Percentiles rank a stretch among this genome's conserved stretches.
Conservation (phyloP, 1,140 invertebrate species). For the Telenomus remus region DNA sequence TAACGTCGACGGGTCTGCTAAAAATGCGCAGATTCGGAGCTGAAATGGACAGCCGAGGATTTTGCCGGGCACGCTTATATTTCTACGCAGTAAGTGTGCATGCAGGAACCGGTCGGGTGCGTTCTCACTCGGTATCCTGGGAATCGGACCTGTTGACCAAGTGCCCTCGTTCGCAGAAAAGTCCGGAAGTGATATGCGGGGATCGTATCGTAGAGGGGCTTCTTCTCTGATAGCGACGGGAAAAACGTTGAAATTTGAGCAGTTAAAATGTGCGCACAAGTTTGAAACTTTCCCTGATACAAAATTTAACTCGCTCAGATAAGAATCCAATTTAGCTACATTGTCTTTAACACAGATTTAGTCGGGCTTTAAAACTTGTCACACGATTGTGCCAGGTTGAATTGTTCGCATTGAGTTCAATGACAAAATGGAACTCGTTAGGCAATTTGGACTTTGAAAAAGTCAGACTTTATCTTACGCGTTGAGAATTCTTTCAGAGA, state of each 20-base stretch:
- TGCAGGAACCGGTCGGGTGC: slow-evolving; percentile 70
- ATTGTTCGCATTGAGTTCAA: too few relatives aligned
- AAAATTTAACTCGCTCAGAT: slow-evolving; percentile 33
- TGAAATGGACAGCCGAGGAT: slow-evolving; percentile 30
- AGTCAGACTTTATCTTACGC: too few relatives aligned
- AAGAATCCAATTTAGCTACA: slow-evolving; percentile 17
- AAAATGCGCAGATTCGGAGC: slow-evolving; percentile 15
- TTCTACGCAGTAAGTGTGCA: slow-evolving; percentile 48
- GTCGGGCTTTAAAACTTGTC: background rate
- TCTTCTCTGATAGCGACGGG: slow-evolving; percentile 36
- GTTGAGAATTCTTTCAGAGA: too few relatives aligned
- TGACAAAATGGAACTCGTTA: too few relatives aligned
- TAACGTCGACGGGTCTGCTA: slow-evolving; percentile 5
- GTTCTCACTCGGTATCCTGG: slow-evolving; percentile 71
- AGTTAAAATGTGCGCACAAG: slow-evolving; percentile 48
- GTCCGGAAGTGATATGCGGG: slow-evolving; percentile 67
- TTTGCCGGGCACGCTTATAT: slow-evolving; percentile 31
- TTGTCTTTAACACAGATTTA: slow-evolving; percentile 22
- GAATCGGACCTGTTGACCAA: slow-evolving; percentile 75
- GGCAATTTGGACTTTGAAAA: too few relatives aligned
- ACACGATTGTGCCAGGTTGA: too few relatives aligned
- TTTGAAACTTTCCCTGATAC: slow-evolving; percentile 51
- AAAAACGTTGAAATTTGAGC: slow-evolving; percentile 50
- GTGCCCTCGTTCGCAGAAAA: slow-evolving; percentile 71
- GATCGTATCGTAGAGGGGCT: slow-evolving; percentile 55